These are phyloP conservation scores for Phrynocephalus forsythii DNA, from an alignment of 2,797 vertebrate genomes.

Conservation along the genomic window DNA sequence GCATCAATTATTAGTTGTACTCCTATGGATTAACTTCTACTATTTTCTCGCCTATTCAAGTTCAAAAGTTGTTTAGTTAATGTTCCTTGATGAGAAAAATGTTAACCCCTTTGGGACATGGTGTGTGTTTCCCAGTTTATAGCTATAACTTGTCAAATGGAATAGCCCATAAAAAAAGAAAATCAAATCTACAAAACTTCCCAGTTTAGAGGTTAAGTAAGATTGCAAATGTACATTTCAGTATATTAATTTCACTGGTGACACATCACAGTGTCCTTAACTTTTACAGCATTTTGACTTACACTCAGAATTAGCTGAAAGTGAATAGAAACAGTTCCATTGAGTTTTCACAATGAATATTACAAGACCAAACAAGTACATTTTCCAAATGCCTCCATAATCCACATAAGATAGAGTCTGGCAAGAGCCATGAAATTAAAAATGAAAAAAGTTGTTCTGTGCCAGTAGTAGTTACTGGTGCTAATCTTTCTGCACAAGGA, in stretches of 20 bases:
- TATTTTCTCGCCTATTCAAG: constrained; percentile 36
- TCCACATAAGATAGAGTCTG: constrained; percentile 11
- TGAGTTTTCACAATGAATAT: constrained; percentile 28
- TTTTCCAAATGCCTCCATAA: constrained; percentile 32
- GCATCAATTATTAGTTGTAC: constrained; percentile 38
- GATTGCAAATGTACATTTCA: neutral
- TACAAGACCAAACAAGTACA: constrained; percentile 23
- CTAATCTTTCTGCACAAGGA: neutral
- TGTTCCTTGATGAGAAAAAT: constrained; percentile 43
- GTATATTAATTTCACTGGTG: constrained; percentile 32
- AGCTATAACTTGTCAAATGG: constrained; percentile 14
- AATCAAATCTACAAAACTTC: constrained; percentile 17
- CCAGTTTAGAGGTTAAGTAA: constrained; percentile 23
- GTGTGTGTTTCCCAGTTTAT: constrained; percentile 63
- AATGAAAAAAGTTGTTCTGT: neutral
- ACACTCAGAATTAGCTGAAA: constrained; percentile 30
- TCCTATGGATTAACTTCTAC: constrained; percentile 43
- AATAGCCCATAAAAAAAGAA: neutral
- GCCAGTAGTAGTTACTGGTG: neutral
- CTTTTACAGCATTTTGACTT: constrained; percentile 53
- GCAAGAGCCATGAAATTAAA: neutral
- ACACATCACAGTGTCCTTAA: constrained; percentile 49
- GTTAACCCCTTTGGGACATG: constrained; percentile 39
- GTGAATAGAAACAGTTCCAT: constrained; percentile 39
- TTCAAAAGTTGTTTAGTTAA: constrained; percentile 50